These are phyloP conservation scores for Elysia chlorotica DNA, from an alignment of 1,140 invertebrate genomes.

Conservation along the genomic window DNA sequence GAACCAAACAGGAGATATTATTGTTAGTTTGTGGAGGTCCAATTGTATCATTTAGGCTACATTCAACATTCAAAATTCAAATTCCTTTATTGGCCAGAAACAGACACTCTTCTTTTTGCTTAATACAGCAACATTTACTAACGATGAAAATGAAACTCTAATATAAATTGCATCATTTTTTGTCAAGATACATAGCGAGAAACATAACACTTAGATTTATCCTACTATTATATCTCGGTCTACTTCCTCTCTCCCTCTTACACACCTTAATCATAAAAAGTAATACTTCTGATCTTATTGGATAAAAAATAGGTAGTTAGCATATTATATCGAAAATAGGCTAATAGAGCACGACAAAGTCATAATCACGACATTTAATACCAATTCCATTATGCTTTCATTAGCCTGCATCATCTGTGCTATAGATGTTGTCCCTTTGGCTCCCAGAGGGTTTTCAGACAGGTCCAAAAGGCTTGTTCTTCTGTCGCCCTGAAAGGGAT, in stretches of 20 bases:
- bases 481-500: constrained; percentile 3
- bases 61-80: no score
- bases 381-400: constrained; percentile 2
- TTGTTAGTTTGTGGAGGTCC: no score
- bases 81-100: no score
- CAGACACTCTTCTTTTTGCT: no score
- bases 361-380: background rate
- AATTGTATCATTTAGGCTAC: no score
- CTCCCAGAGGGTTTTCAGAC: constrained; percentile 4
- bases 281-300: no score
- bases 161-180: background rate
- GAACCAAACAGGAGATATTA: no score
- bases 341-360: background rate
- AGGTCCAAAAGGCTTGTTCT: constrained; percentile 3
- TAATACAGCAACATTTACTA: background rate
- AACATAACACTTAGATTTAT: no score
- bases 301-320: no score
- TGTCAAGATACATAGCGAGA: no score
- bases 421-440: background rate
- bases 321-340: background rate
- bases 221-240: background rate
- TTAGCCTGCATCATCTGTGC: constrained; percentile 3
- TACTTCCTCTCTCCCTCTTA: background rate
- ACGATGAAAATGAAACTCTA: background rate
- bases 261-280: background rate